Conservation (phyloP, 2,113 vertebrate genomes). For the Phrynocephalus versicolor region DNA sequence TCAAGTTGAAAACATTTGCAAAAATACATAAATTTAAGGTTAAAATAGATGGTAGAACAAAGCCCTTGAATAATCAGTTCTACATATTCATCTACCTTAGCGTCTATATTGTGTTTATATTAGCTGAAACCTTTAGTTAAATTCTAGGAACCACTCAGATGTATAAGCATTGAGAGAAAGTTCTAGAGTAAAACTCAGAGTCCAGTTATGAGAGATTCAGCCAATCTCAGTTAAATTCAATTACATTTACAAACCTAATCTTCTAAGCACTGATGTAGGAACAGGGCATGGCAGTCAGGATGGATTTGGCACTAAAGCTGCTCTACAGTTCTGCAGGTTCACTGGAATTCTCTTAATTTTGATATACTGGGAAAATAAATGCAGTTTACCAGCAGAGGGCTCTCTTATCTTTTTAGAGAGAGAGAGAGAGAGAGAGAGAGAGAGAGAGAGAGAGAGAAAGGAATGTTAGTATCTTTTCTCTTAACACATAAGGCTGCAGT, state of each 20-base stretch:
- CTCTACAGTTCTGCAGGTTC: background rate
- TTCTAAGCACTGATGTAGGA: background rate
- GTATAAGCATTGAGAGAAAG: accelerated
- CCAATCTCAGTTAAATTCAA: background rate
- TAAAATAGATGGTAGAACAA: background rate
- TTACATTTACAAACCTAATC: background rate
- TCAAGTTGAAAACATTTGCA: background rate
- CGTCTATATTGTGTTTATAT: too few species aligned
- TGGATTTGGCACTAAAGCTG: background rate
- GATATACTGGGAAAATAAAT: background rate
- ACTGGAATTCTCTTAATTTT: background rate
- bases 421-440: too few species aligned
- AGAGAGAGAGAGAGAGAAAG: too few species aligned
- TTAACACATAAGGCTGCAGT: background rate
- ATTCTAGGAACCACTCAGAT: background rate
- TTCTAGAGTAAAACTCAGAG: background rate
- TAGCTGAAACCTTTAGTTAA: background rate
- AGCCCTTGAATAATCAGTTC: background rate
- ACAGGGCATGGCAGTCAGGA: too few species aligned
- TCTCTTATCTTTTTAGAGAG: slow-evolving; percentile 56
- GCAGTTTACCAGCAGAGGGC: slow-evolving; percentile 61
- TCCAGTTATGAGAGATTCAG: background rate
- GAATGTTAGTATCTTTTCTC: background rate
- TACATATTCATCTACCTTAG: too few species aligned
- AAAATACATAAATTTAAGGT: background rate